Conservation (phyloP, 2,113 vertebrate genomes). For the Nematolebias whitei region DNA sequence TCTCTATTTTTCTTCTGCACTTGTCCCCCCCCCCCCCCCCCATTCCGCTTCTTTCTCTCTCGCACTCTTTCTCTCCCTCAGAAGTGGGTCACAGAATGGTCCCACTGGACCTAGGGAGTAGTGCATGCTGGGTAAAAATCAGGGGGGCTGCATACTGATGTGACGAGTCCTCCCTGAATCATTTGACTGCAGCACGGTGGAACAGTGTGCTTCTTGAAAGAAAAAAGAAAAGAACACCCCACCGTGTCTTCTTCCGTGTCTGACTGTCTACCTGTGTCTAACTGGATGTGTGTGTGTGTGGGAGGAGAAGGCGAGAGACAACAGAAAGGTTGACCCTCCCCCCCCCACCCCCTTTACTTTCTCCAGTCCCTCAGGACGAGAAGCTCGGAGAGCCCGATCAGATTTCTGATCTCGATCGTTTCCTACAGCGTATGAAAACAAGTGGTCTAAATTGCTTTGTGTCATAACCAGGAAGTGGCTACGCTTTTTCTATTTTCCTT, state of each 20-base stretch:
- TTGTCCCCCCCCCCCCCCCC: constrained; percentile 67
- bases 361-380: constrained; percentile 74
- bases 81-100: too few species aligned
- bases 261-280: constrained; percentile 48
- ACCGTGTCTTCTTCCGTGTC: constrained; percentile 10
- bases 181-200: too few species aligned
- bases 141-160: too few species aligned
- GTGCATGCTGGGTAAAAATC: too few species aligned
- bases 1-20: constrained; percentile 74
- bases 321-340: constrained; percentile 57
- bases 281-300: constrained; percentile 28
- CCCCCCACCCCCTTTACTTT: constrained; percentile 67
- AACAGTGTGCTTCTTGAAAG: too few species aligned
- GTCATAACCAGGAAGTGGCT: constrained; percentile 73
- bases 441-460: constrained; percentile 73
- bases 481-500: constrained; percentile 50
- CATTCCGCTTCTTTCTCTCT: too few species aligned
- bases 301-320: constrained; percentile 48
- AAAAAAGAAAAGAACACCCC: background rate
- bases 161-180: too few species aligned
- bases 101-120: too few species aligned
- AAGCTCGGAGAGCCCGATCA: constrained; percentile 75
- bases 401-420: constrained; percentile 76
- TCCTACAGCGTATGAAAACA: constrained; percentile 78
- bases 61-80: too few species aligned